Base-by-base conservation (phyloP, 2,113 vertebrate genomes). In the Pandion haliaetus region DNA sequence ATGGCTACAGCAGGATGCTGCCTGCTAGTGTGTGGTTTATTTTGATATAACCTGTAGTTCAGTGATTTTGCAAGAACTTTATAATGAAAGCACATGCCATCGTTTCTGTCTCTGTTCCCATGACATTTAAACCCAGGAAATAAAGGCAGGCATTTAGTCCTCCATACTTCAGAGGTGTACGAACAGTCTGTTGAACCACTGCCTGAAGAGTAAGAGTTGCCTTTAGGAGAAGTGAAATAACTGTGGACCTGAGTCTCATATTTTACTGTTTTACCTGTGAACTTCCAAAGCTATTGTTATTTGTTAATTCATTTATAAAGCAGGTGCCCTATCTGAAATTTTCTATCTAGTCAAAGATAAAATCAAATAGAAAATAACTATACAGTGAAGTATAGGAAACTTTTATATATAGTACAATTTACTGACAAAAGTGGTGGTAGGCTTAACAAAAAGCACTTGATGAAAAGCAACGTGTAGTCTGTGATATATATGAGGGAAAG, bases 121-220 rank as follows among this genome's bases (percentile, higher is more conserved):
- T 57, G 80, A 36, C 54, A 57, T 82, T 92, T 71, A 97, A 88
- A 52, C 69, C 44, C 40, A 40, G 73, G 84, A 93, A 82, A 91
- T 89, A 96, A 94, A 96, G 91, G 54, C 76, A 88, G 62, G 26
- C 40, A 55, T 96, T 91, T 91, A 86, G 69, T 92, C 32, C 76
- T 94, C 47, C 38, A 0, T 78, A 17, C 86, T 94, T 94, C 77
- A 94, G 72, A 96, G 92, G 6, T 44, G 54, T 52, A 5, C 19
- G 82, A 94, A 7, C 86, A 63, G 47, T 71, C 63, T 91, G 63
- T 71, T 18, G 76, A 94, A 71, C 38, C 47, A 23, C 42, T 91
- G 47, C 91, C 42, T 86, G 73, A 90, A 42, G 59, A 67, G 63
- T 66, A 5, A 15, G 59, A 86, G 59, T 84, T 96, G 69, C 65